Conservation (phyloP, 2,888 invertebrate species). For the Blera fallax region DNA sequence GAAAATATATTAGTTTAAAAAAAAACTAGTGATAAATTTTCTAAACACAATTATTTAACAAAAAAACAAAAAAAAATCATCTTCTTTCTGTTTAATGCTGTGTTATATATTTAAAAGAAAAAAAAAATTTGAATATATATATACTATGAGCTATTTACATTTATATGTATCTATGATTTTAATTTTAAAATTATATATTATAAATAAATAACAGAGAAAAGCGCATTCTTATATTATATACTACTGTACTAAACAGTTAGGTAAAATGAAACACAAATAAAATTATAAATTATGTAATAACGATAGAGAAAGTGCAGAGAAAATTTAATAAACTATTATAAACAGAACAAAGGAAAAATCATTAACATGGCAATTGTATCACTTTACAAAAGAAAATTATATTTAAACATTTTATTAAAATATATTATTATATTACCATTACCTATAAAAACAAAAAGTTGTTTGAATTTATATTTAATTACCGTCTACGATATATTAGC, state of each 20-base stretch:
- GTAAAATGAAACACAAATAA: conserved; percentile 32
- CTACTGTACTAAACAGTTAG: conserved; percentile 10
- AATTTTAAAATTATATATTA: conserved; percentile 25
- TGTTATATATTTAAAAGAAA: conserved; percentile 39
- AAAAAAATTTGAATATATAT: conserved; percentile 25
- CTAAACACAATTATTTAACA: conserved; percentile 32
- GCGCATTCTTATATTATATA: conserved; percentile 37
- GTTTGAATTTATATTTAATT: neutral
- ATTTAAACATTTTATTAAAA: conserved; percentile 75
- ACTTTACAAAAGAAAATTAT: conserved; percentile 73
- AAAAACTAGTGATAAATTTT: conserved; percentile 64
- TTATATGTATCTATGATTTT: conserved; percentile 44
- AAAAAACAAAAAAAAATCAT: neutral
- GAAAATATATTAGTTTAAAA: conserved; percentile 47
- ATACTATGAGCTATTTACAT: conserved; percentile 65
- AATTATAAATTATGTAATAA: conserved; percentile 12
- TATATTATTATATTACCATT: conserved; percentile 74
- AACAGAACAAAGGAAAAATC: conserved; percentile 34
- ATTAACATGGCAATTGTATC: conserved; percentile 73
- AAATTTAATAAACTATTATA: conserved; percentile 20
- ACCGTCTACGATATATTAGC: too few species aligned
- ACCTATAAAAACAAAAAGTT: conserved; percentile 57
- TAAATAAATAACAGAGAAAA: conserved; percentile 1
- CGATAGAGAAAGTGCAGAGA: conserved; percentile 28
- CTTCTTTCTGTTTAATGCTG: conserved; percentile 52